These are phyloP conservation scores for Lamprologus sp. DNA, from an alignment of 2,113 vertebrate species.

Conservation along the genomic window DNA sequence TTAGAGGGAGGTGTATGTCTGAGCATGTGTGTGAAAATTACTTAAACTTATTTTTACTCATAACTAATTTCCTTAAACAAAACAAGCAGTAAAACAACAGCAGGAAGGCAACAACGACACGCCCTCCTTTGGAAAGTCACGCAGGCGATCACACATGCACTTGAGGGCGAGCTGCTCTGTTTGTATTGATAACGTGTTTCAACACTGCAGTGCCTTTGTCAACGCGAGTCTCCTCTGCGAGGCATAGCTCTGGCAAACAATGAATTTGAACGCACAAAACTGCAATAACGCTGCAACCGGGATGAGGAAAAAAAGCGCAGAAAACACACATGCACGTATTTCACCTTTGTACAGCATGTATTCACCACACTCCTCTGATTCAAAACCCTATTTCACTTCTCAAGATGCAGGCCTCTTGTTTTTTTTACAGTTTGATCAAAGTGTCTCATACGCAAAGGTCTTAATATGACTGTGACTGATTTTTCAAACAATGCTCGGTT, in stretches of 20 bases:
- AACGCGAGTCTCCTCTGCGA: background rate
- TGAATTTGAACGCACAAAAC: background rate
- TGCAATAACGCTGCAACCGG: background rate
- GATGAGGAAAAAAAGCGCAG: background rate
- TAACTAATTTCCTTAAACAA: slow-evolving; percentile 54
- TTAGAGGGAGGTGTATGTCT: background rate
- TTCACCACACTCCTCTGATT: background rate
- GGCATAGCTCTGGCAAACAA: background rate
- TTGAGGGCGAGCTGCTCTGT: background rate
- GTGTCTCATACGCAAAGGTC: background rate
- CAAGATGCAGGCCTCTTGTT: background rate
- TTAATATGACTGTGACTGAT: slow-evolving; percentile 15
- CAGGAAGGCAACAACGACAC: slow-evolving; percentile 60
- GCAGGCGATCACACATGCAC: background rate
- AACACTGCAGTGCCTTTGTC: slow-evolving; percentile 6
- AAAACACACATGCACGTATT: background rate
- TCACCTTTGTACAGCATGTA: background rate
- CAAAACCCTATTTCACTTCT: background rate
- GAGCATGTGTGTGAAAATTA: background rate
- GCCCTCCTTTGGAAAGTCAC: slow-evolving; percentile 40
- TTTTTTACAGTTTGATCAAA: background rate
- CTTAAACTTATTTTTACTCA: slow-evolving; percentile 34
- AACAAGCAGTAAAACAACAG: slow-evolving; percentile 58
- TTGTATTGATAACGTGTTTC: slow-evolving; percentile 49
- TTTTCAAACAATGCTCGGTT: background rate